These are phyloP conservation scores for Channallabes apus DNA, from an alignment of 2,797 vertebrate species.

Conservation along the genomic window DNA sequence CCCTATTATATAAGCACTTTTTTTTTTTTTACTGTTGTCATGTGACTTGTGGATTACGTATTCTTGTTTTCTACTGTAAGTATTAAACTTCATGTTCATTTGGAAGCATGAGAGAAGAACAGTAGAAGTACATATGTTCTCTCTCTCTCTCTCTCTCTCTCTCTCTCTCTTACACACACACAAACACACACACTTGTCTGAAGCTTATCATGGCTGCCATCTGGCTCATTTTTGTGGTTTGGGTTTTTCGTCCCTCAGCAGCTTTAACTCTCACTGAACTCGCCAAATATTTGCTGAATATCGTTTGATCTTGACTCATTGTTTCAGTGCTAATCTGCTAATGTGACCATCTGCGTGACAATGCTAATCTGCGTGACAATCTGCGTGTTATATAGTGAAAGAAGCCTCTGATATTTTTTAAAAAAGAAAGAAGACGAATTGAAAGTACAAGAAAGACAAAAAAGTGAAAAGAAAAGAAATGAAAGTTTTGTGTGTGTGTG, in stretches of 20 bases:
- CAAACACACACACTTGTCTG: not conserved
- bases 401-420: not conserved
- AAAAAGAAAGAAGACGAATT: not conserved
- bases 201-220: not conserved
- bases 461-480: not conserved
- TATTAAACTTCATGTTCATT: not conserved
- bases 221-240: conserved; percentile 5
- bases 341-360: not conserved
- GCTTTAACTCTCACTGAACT: conserved; percentile 52
- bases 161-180: not conserved
- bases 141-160: not conserved
- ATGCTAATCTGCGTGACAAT: no score
- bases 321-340: conserved; percentile 42
- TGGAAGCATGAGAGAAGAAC: not conserved
- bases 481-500: not conserved
- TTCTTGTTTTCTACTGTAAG: not conserved
- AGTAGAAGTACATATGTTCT: not conserved
- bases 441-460: not conserved
- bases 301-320: conserved; percentile 65
- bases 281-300: conserved; percentile 71
- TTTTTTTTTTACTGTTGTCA: not conserved
- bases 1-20: not conserved
- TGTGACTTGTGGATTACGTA: not conserved
- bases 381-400: not conserved
- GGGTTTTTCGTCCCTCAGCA: conserved; percentile 19